Evolutionary conservation across 1,140 invertebrate species (phyloP).

Genomic region (Sipha flava): DNA sequence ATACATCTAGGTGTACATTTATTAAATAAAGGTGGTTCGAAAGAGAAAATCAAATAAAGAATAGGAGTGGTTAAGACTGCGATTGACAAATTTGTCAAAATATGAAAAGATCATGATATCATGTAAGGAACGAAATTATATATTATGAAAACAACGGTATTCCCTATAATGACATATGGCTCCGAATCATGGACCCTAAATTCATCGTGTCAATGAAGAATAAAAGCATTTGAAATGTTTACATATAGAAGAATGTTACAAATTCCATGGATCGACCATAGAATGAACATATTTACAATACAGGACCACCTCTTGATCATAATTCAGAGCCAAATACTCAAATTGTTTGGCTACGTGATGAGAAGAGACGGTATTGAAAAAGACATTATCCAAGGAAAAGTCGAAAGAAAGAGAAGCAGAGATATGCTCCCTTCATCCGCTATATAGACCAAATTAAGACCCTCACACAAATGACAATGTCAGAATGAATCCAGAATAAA

Average conservation of each 20-base stretch:
- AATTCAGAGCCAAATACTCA: conserved; percentile 1
- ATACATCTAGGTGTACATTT: not conserved
- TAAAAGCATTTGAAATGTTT: not conserved
- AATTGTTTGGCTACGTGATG: not conserved
- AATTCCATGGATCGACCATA: not conserved
- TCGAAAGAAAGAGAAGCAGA: not conserved
- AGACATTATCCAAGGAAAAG: not conserved
- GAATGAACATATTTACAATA: not conserved
- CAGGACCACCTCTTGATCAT: not conserved
- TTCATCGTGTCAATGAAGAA: not conserved
- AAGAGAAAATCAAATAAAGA: not conserved
- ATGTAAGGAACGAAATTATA: too few relatives aligned
- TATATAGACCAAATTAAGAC: not conserved
- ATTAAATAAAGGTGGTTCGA: not conserved
- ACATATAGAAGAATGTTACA: not conserved
- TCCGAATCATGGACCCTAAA: not conserved
- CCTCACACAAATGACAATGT: conserved; percentile 1
- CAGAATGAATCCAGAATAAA: not conserved
- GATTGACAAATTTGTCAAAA: not conserved
- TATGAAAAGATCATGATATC: too few relatives aligned
- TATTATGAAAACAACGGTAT: not conserved
- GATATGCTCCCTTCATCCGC: not conserved
- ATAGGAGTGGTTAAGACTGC: not conserved
- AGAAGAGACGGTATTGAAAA: not conserved
- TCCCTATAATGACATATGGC: not conserved